phyloP scores from a whole-genome alignment of 2,113 vertebrate species.

The Indri indri region DNA sequence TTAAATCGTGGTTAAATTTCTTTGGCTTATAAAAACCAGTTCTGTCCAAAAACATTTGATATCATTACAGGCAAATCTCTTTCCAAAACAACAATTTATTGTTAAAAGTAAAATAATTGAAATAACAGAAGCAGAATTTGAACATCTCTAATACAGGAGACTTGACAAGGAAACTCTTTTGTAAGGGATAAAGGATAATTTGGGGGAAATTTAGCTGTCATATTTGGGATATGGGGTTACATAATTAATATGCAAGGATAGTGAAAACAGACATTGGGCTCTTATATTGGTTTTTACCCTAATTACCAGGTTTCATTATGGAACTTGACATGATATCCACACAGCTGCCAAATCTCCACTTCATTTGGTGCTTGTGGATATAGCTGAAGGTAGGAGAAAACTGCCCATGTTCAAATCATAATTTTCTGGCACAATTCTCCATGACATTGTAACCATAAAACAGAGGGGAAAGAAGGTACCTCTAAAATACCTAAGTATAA shows the following conservation, averaged over 20 bases:
- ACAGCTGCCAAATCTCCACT: not conserved
- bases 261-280: not conserved
- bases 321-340: not conserved
- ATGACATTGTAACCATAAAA: not conserved
- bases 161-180: not conserved
- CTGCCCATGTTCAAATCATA: not conserved
- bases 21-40: not conserved
- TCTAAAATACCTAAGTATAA: constrained; percentile 14
- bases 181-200: not conserved
- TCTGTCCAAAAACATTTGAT: not conserved
- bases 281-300: not conserved
- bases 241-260: not conserved
- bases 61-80: constrained; percentile 9
- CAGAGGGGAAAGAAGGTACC: not conserved
- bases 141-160: not conserved
- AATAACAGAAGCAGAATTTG: constrained; percentile 9
- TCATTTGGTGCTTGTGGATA: not conserved
- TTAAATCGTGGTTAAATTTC: not conserved
- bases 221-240: not conserved
- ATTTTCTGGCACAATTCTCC: not conserved
- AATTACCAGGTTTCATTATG: not conserved
- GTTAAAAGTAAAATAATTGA: not conserved
- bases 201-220: not conserved
- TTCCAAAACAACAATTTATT: not conserved
- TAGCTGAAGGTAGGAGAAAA: not conserved